phyloP scores from a whole-genome alignment of 2,888 invertebrate genomes.

The Andrena minutula region DNA sequence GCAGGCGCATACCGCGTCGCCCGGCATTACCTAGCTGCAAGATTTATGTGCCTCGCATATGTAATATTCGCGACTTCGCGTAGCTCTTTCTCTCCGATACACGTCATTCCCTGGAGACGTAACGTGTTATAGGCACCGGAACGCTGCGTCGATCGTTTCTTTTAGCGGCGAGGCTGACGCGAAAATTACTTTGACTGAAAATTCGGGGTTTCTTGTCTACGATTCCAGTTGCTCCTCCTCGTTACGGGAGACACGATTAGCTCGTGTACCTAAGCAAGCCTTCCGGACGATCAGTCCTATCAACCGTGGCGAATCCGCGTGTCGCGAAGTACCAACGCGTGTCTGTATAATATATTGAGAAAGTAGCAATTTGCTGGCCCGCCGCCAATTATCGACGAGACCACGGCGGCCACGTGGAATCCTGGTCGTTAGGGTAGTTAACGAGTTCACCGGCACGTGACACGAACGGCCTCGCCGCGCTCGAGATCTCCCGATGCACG shows the following conservation, averaged over 20 bases:
- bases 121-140: constrained; percentile 10
- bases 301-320: constrained; percentile 35
- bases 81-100: constrained; percentile 29
- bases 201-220: neutral
- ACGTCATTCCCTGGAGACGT: constrained; percentile 23
- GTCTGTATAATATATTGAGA: constrained; percentile 69
- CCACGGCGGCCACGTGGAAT: constrained; percentile 80
- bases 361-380: constrained; percentile 69
- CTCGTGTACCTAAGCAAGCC: neutral
- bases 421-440: constrained; percentile 82
- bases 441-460: constrained; percentile 82
- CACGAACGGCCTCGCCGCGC: constrained; percentile 66
- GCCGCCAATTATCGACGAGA: constrained; percentile 80
- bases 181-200: neutral
- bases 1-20: constrained; percentile 30
- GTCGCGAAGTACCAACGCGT: constrained; percentile 53
- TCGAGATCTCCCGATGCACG: constrained; percentile 56
- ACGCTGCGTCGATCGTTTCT: neutral
- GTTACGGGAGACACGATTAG: too few species aligned
- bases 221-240: too few species aligned
- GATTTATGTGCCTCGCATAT: constrained; percentile 70
- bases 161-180: too few species aligned
- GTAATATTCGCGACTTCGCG: constrained; percentile 62
- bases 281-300: constrained; percentile 1
- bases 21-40: constrained; percentile 60